Conservation (phyloP, 2,113 vertebrate species). For the Cyphomyrus plagiostoma region DNA sequence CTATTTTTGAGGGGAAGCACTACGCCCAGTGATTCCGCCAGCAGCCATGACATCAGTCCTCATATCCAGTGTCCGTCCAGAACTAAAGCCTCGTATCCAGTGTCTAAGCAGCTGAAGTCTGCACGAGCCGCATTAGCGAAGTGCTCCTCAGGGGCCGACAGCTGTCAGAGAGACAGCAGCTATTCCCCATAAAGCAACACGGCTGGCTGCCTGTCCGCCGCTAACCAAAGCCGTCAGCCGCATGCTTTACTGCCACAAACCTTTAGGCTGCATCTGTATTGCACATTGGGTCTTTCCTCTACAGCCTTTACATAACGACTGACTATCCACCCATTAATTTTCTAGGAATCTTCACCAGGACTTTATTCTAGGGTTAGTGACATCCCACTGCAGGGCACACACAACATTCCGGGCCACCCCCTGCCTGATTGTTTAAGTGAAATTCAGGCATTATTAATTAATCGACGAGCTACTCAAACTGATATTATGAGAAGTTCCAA, state of each 20-base stretch:
- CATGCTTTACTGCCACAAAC: not conserved
- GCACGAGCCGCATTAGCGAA: slow-evolving; percentile 27
- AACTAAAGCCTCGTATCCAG: slow-evolving; percentile 44
- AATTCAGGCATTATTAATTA: not conserved
- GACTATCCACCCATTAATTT: not conserved
- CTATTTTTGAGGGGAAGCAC: slow-evolving; percentile 47
- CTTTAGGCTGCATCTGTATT: not conserved
- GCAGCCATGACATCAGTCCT: slow-evolving; percentile 44
- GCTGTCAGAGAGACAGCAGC: slow-evolving; percentile 47
- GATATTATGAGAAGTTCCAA: not conserved
- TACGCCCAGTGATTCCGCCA: slow-evolving; percentile 42
- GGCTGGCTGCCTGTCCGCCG: not conserved
- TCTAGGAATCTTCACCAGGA: not conserved
- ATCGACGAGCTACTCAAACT: not conserved
- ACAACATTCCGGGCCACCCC: not conserved
- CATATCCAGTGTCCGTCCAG: slow-evolving; percentile 41
- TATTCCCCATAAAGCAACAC: not conserved
- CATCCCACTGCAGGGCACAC: not conserved
- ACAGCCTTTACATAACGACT: not conserved
- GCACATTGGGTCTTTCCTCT: not conserved
- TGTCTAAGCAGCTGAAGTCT: slow-evolving; percentile 9
- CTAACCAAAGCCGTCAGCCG: not conserved
- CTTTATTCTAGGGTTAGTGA: not conserved
- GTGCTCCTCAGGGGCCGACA: slow-evolving; percentile 20
- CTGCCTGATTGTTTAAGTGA: not conserved